phyloP scores from a whole-genome alignment of 2,113 vertebrate genomes.

The Hemiprocne comata region DNA sequence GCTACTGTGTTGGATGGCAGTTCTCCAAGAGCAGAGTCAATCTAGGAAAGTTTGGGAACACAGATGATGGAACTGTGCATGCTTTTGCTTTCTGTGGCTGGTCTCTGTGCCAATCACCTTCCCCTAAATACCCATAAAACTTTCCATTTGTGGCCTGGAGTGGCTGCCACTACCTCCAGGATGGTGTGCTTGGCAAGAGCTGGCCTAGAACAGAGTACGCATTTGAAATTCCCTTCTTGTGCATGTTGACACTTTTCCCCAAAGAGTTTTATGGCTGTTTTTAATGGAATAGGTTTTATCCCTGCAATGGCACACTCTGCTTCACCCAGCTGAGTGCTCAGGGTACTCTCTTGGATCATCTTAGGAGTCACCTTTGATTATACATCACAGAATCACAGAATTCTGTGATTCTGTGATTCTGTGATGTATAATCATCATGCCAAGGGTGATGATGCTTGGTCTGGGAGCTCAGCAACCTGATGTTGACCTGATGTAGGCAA shows the following conservation, averaged over 20 bases:
- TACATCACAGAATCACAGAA: no score
- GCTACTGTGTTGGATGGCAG: conserved; percentile 34
- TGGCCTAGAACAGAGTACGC: not conserved
- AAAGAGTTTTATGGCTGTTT: not conserved
- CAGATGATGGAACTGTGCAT: conserved; percentile 25
- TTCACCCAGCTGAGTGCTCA: not conserved
- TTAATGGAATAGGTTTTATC: not conserved
- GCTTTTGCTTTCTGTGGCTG: conserved; percentile 33
- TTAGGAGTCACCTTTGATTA: not conserved
- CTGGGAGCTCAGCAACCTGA: not conserved
- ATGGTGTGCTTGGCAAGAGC: not conserved
- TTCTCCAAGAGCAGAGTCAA: conserved; percentile 25
- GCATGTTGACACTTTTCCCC: not conserved
- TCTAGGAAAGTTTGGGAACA: conserved; percentile 56
- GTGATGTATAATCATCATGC: no score
- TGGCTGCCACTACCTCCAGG: not conserved
- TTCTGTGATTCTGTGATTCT: no score
- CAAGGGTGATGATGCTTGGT: not conserved
- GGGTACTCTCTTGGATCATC: not conserved
- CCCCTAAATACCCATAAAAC: conserved; percentile 50
- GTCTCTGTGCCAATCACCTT: conserved; percentile 26
- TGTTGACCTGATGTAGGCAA: not conserved
- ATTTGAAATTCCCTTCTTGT: not conserved
- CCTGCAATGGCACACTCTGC: not conserved
- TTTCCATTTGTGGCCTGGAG: conserved; percentile 43